phyloP scores from a whole-genome alignment of 2,888 invertebrate genomes.

The Sepioteuthis lessoniana region DNA sequence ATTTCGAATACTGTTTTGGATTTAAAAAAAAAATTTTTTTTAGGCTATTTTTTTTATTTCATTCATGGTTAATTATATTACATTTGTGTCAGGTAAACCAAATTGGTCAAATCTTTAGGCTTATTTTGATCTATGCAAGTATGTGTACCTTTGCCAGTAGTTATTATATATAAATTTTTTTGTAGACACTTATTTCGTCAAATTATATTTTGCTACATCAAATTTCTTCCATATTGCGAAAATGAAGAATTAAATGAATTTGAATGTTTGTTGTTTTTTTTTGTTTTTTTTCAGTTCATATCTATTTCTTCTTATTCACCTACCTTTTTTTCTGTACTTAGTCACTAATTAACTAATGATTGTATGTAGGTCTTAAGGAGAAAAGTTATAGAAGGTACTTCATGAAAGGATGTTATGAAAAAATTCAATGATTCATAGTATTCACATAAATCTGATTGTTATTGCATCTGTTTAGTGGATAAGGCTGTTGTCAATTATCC shows the following conservation, averaged over 20 bases:
- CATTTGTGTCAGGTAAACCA: background rate
- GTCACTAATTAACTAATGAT: background rate
- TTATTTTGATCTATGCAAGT: background rate
- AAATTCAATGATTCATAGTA: background rate
- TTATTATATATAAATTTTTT: background rate
- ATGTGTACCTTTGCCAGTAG: background rate
- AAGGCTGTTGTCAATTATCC: background rate
- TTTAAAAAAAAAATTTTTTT: too few relatives aligned
- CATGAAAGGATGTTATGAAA: background rate
- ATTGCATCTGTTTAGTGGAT: conserved; percentile 33
- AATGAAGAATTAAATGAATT: background rate
- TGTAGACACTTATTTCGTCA: background rate
- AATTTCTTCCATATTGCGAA: background rate
- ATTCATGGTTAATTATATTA: background rate
- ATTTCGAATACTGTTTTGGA: background rate
- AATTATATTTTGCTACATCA: background rate
- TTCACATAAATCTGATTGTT: background rate
- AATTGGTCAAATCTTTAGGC: too few relatives aligned
- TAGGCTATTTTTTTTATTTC: background rate
- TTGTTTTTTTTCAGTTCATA: background rate
- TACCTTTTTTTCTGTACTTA: background rate
- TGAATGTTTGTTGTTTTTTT: background rate
- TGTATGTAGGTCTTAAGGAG: background rate
- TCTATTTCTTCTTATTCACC: background rate
- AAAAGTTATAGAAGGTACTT: background rate